These are phyloP conservation scores for Neolamprologus sp. DNA, from an alignment of 2,113 vertebrate genomes.

Conservation along the genomic window DNA sequence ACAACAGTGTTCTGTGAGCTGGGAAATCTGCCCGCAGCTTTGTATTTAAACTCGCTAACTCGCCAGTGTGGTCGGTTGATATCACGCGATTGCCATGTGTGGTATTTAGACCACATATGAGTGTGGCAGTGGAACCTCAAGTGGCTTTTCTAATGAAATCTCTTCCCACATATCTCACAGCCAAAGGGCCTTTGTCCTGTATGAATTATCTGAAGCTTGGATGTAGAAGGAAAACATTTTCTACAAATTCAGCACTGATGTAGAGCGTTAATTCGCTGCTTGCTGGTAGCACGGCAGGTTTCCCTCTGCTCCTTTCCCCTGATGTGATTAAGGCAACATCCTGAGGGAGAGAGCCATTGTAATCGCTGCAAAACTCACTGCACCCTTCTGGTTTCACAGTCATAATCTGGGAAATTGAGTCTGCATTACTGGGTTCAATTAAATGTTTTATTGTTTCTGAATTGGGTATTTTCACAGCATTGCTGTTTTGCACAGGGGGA, in stretches of 20 bases:
- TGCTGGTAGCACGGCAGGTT: background rate
- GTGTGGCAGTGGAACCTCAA: conserved; percentile 78
- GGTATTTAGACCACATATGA: conserved; percentile 55
- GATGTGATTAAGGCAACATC: background rate
- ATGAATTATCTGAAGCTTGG: conserved; percentile 76
- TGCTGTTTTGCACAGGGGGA: background rate
- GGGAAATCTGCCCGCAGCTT: background rate
- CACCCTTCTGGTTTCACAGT: background rate
- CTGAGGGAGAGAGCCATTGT: background rate
- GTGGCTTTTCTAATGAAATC: conserved; percentile 74
- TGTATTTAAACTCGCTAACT: background rate
- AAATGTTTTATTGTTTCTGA: background rate
- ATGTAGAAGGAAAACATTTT: conserved; percentile 72
- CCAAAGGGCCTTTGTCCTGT: conserved; percentile 77
- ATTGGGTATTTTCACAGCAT: background rate
- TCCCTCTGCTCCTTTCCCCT: background rate
- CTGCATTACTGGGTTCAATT: background rate
- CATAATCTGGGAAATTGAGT: background rate
- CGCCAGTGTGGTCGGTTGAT: background rate
- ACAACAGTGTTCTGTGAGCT: background rate
- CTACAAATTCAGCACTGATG: conserved; percentile 75
- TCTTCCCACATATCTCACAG: conserved; percentile 75
- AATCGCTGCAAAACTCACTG: background rate
- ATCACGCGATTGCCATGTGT: background rate
- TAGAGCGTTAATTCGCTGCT: conserved; percentile 44